Evolutionary conservation across 2,888 invertebrate genomes (phyloP).

Genomic region (Epinotia bilunana): DNA sequence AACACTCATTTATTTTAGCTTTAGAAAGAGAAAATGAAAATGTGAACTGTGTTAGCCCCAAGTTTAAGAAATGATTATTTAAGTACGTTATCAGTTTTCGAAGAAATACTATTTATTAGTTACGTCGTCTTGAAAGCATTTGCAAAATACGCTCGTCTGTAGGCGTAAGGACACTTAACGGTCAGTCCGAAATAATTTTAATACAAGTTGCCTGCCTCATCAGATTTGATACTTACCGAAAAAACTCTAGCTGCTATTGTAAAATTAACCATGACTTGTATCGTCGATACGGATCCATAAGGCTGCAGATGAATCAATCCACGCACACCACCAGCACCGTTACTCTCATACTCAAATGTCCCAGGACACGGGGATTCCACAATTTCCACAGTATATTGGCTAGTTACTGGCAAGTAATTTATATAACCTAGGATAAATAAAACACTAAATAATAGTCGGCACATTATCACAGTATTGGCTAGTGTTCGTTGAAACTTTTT

Average conservation of each 20-base stretch:
- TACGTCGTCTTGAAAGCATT: too few relatives aligned
- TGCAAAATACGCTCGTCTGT: too few relatives aligned
- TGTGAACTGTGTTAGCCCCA: too few relatives aligned
- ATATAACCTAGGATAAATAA: slow-evolving; percentile 55
- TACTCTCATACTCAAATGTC: slow-evolving; percentile 64
- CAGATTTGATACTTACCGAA: slow-evolving; percentile 59
- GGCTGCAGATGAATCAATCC: slow-evolving; percentile 63
- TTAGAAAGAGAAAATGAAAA: too few relatives aligned
- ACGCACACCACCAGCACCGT: slow-evolving; percentile 58
- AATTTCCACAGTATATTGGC: too few relatives aligned
- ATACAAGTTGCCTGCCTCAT: neutral
- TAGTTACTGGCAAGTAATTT: slow-evolving; percentile 53
- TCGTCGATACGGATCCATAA: slow-evolving; percentile 55
- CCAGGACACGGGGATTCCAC: slow-evolving; percentile 68
- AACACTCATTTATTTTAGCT: too few relatives aligned
- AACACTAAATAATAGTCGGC: slow-evolving; percentile 51
- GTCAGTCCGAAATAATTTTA: neutral
- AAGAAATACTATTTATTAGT: too few relatives aligned
- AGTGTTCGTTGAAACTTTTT: slow-evolving; percentile 40
- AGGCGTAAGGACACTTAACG: too few relatives aligned
- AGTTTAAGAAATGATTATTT: too few relatives aligned
- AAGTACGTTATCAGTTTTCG: too few relatives aligned
- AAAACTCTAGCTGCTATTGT: slow-evolving; percentile 62
- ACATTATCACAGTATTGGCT: slow-evolving; percentile 49
- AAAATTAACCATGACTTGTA: slow-evolving; percentile 62